Evolutionary conservation across 2,797 vertebrate species (phyloP).

Genomic region (Scleropages formosus): DNA sequence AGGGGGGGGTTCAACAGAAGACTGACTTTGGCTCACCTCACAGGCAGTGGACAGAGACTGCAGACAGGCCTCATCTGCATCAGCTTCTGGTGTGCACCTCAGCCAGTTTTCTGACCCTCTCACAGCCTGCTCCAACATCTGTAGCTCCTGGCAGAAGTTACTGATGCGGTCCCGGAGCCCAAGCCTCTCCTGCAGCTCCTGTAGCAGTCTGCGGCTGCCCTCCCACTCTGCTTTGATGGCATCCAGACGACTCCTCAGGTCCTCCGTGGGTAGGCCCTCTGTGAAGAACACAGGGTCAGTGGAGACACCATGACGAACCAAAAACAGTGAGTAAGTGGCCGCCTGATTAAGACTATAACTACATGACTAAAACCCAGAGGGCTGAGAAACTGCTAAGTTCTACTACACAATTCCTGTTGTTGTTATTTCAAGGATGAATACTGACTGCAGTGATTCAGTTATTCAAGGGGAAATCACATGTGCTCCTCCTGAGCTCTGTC

Average conservation of each 20-base stretch:
- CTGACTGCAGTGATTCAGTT: too few relatives aligned
- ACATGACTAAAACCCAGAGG: too few relatives aligned
- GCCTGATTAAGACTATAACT: not conserved
- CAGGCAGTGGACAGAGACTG: conserved; percentile 64
- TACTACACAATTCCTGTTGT: too few relatives aligned
- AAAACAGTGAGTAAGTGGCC: not conserved
- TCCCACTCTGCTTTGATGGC: conserved; percentile 74
- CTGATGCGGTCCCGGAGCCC: conserved; percentile 70
- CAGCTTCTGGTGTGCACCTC: conserved; percentile 28
- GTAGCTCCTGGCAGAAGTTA: conserved; percentile 68
- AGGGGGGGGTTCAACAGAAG: not conserved
- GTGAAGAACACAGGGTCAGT: not conserved
- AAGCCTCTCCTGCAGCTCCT: conserved; percentile 68
- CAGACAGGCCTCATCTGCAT: conserved; percentile 53
- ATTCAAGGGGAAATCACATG: too few relatives aligned
- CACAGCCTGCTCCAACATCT: conserved; percentile 66
- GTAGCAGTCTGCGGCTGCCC: conserved; percentile 63
- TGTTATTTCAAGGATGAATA: too few relatives aligned
- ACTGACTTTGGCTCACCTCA: conserved; percentile 67
- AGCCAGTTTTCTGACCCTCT: conserved; percentile 76
- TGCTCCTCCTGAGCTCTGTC: too few relatives aligned
- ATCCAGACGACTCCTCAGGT: conserved; percentile 59
- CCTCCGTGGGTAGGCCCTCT: conserved; percentile 65
- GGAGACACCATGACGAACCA: not conserved
- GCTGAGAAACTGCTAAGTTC: too few relatives aligned